These are phyloP conservation scores for Zaprionus lachaisei DNA, from an alignment of 1,140 invertebrate species.

Conservation along the genomic window DNA sequence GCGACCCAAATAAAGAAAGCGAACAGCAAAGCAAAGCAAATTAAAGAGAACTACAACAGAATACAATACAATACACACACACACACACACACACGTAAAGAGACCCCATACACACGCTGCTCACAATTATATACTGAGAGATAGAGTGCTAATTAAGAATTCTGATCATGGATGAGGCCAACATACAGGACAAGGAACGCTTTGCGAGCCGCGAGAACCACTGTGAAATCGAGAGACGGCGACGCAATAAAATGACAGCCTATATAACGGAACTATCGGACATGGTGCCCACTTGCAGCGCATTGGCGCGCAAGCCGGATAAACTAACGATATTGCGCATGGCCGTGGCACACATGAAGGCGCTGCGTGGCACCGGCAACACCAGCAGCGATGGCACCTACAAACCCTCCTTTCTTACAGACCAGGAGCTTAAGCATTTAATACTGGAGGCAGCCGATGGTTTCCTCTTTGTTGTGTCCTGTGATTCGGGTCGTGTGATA, in stretches of 20 bases:
- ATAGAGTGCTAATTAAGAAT: slow-evolving; percentile 71
- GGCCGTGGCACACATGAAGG: slow-evolving; percentile 99
- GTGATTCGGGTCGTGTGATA: slow-evolving; percentile 98
- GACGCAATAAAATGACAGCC: slow-evolving; percentile 99
- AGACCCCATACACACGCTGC: slow-evolving; percentile 25
- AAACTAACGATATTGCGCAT: slow-evolving; percentile 99
- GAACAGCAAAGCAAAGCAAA: slow-evolving; percentile 49
- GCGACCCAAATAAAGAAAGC: slow-evolving; percentile 73
- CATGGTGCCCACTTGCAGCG: slow-evolving; percentile 99
- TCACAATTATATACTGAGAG: slow-evolving; percentile 14
- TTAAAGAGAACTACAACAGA: slow-evolving; percentile 29
- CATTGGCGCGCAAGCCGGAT: slow-evolving; percentile 98
- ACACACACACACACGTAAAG: slow-evolving; percentile 18
- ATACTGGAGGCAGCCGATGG: slow-evolving; percentile 99
- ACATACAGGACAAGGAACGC: slow-evolving; percentile 96
- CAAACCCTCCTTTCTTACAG: slow-evolving; percentile 99
- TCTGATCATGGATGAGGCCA: slow-evolving; percentile 93
- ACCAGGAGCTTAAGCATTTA: slow-evolving; percentile 99
- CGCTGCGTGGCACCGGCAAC: slow-evolving; percentile 93
- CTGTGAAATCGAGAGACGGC: slow-evolving; percentile 99
- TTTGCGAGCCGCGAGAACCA: slow-evolving; percentile 99
- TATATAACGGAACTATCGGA: slow-evolving; percentile 99
- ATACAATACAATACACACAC: slow-evolving; percentile 22
- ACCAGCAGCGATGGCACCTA: slow-evolving; percentile 97
- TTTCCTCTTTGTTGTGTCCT: slow-evolving; percentile 99